Evolutionary conservation across 2,797 vertebrate species (phyloP).

Genomic region (Ambastaia sidthimunki): DNA sequence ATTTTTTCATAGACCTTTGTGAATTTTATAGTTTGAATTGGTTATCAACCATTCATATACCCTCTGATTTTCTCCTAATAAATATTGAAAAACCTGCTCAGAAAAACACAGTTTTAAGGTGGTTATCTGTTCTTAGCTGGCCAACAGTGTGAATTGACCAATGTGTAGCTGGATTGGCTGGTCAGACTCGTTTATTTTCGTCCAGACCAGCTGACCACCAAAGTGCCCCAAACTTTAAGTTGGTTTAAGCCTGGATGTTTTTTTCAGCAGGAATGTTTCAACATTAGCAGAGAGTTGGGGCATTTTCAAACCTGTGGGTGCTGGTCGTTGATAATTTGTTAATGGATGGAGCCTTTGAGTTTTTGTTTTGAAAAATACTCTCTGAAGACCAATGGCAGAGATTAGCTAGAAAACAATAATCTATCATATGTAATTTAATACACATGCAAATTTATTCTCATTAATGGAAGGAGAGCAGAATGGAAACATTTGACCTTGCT

Average conservation of each 20-base stretch:
- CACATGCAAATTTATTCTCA: conserved; percentile 68
- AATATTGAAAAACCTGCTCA: not conserved
- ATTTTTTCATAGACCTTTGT: not conserved
- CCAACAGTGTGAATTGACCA: not conserved
- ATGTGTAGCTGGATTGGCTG: too few species aligned
- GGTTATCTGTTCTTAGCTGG: not conserved
- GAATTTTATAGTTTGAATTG: not conserved
- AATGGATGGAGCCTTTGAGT: conserved; percentile 34
- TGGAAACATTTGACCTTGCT: conserved; percentile 76
- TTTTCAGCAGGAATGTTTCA: not conserved
- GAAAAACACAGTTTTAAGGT: not conserved
- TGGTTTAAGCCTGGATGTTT: too few species aligned
- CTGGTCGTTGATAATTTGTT: conserved; percentile 4
- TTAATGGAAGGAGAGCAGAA: conserved; percentile 71
- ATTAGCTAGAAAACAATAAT: conserved; percentile 69
- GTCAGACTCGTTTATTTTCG: too few species aligned
- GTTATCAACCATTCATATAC: not conserved
- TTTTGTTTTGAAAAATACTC: conserved; percentile 64
- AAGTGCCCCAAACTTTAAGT: too few species aligned
- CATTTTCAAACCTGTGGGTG: not conserved
- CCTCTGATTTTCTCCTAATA: too few species aligned
- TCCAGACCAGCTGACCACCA: too few species aligned
- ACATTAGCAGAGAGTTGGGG: not conserved
- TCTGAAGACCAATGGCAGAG: conserved; percentile 59
- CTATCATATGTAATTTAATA: conserved; percentile 71